These are phyloP conservation scores for Ganaspis sp. DNA, from an alignment of 1,140 invertebrate genomes.

Conservation along the genomic window DNA sequence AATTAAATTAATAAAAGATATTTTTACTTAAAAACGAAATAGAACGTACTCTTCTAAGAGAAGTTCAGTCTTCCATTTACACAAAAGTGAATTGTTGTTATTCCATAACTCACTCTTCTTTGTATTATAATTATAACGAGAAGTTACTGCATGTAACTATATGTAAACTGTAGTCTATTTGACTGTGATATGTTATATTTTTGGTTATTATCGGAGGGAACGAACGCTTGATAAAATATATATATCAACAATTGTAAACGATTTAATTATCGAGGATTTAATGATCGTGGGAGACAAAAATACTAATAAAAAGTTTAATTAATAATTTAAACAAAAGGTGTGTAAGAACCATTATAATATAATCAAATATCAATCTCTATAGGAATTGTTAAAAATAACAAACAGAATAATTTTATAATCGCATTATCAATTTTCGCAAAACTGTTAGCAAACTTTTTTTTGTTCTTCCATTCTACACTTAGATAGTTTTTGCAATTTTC, in stretches of 20 bases:
- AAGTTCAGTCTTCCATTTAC: background rate
- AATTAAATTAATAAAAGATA: too few species aligned
- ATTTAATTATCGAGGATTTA: background rate
- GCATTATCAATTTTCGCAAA: background rate
- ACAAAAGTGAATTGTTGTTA: background rate
- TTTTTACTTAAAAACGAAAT: background rate
- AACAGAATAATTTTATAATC: too few species aligned
- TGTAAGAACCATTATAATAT: background rate
- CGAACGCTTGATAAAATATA: slow-evolving; percentile 14
- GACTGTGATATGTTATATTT: slow-evolving; percentile 24
- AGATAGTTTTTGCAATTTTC: too few species aligned
- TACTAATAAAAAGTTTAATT: background rate
- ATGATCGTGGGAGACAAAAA: too few species aligned
- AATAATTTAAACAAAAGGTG: background rate
- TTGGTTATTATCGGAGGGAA: background rate
- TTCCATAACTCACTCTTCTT: background rate
- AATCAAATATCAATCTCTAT: slow-evolving; percentile 3
- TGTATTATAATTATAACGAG: background rate
- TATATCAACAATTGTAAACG: background rate
- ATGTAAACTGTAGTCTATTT: slow-evolving; percentile 4
- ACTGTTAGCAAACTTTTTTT: background rate
- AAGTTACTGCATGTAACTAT: background rate
- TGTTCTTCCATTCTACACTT: too few species aligned
- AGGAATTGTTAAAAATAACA: background rate
- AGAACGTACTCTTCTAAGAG: background rate